A percentile compares a stretch with the other conserved stretches of the same genome.
These are phyloP conservation scores for Chaetogeoica ovagalla DNA, from an alignment of 2,888 invertebrate genomes.

Conservation along the genomic window DNA sequence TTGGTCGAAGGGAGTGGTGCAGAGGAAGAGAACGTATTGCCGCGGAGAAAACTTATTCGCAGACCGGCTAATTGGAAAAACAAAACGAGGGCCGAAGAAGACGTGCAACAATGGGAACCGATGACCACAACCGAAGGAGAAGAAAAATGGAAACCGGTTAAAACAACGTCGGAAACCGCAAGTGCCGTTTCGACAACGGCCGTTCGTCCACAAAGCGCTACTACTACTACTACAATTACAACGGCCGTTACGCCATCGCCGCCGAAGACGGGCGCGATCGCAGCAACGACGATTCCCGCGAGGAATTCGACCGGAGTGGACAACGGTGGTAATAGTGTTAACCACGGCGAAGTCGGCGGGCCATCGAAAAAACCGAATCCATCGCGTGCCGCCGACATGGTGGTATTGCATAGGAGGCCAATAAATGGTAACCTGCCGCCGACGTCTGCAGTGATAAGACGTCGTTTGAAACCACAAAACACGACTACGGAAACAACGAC, in stretches of 20 bases:
- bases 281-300: not conserved
- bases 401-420: conserved; percentile 47
- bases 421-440: conserved; percentile 55
- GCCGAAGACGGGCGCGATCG: conserved; percentile 1
- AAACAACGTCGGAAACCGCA: conserved; percentile 56
- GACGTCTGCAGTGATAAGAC: conserved; percentile 57
- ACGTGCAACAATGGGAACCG: conserved; percentile 36
- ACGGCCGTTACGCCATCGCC: not conserved
- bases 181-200: conserved; percentile 53
- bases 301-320: conserved; percentile 6
- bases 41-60: conserved; percentile 61
- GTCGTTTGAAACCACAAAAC: conserved; percentile 55
- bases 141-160: conserved; percentile 45
- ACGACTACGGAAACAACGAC: conserved; percentile 3
- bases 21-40: conserved; percentile 61
- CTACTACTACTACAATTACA: not conserved
- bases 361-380: conserved; percentile 38
- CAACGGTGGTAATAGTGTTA: not conserved
- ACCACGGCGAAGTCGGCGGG: conserved; percentile 12
- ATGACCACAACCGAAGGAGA: conserved; percentile 58
- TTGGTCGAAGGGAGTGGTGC: conserved; percentile 60
- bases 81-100: conserved; percentile 55
- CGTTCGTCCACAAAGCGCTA: conserved; percentile 1
- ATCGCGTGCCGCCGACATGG: conserved; percentile 37
- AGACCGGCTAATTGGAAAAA: conserved; percentile 21